Evolutionary conservation across 2,113 vertebrate species (phyloP).

Genomic region (Myiozetetes cayanensis): DNA sequence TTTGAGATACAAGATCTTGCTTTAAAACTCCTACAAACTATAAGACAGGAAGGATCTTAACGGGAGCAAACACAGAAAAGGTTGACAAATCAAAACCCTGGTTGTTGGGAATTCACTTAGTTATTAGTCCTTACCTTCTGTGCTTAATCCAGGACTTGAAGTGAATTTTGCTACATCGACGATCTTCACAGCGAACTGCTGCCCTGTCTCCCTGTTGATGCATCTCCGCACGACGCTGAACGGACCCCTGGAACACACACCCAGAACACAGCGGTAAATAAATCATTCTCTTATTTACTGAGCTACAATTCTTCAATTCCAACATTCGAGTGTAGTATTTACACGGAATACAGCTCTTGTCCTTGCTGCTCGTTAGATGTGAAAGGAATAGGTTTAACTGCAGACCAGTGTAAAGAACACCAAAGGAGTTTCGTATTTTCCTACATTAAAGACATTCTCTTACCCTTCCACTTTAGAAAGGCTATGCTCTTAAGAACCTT

Average conservation of each 20-base stretch:
- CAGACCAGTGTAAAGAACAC: background rate
- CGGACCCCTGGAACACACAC: constrained; percentile 85
- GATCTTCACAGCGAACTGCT: constrained; percentile 98
- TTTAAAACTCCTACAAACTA: background rate
- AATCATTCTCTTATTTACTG: background rate
- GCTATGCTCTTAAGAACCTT: background rate
- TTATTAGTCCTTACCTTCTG: constrained; percentile 84
- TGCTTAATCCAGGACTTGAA: constrained; percentile 98
- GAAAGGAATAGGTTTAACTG: background rate
- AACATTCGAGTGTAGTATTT: background rate
- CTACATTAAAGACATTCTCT: background rate
- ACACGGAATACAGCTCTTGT: rapidly evolving
- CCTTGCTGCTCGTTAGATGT: background rate
- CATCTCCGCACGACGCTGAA: constrained; percentile 98
- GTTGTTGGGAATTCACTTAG: background rate
- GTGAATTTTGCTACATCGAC: constrained; percentile 99
- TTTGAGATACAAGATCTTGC: background rate
- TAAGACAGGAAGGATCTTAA: background rate
- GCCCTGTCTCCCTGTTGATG: constrained; percentile 97
- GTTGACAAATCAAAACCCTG: background rate
- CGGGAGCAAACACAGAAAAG: background rate
- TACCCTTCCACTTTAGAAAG: background rate
- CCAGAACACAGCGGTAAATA: background rate
- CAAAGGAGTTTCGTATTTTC: background rate
- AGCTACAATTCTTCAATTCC: background rate